Evolutionary conservation across 2,113 vertebrate species (phyloP), one percentile per base, ranked within the genome.

Genomic region (Emydura subglobosa): DNA sequence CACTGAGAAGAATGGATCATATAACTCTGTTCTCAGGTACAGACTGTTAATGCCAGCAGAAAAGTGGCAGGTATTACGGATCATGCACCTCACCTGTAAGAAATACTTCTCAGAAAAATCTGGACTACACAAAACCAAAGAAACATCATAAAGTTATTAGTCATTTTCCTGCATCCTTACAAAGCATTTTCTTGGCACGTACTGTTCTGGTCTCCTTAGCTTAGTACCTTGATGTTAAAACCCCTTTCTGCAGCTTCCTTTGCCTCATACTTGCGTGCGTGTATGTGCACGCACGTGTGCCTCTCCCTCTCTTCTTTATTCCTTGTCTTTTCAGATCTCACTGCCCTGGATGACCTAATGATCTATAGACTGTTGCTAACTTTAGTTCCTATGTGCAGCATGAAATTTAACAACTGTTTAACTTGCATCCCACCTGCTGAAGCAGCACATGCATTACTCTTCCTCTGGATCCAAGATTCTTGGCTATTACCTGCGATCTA

Each of bases 11-110:
- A 55, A 82, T 50, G 0, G 1, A 54, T 65, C 91, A 95, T 42
- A 79, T 89, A 57, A 86, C 31, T 96, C 54, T 87, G 85, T 81
- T 94, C 93, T 53, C 72, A 31, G 90, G 88, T 79, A 93, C 92
- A 95, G 79, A 86, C 90, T 55, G 68, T 24, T 55, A 93, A 86
- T 42, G 80, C 82, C 91, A 88, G 79, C 87, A 96, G 80, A 89
- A 95, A 95, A 95, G 34, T 85, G 53, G 50, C 3, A 4, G 50
- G 42, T 83, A 89, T 85, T 6, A 92, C 74, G 88, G 90, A 96
- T 86, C 54, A 79, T 55, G 88, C 79, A 94, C 65, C 61, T 88
- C 55, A 88, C n/a, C 22, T 90, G 34, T 25, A 86, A 91, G 87
- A 93, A 97, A 79, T 57, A 21, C 82, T 94, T 2, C 1, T 0